Conservation (phyloP, 2,888 invertebrate species). For the Nasonovia ribisnigri region DNA sequence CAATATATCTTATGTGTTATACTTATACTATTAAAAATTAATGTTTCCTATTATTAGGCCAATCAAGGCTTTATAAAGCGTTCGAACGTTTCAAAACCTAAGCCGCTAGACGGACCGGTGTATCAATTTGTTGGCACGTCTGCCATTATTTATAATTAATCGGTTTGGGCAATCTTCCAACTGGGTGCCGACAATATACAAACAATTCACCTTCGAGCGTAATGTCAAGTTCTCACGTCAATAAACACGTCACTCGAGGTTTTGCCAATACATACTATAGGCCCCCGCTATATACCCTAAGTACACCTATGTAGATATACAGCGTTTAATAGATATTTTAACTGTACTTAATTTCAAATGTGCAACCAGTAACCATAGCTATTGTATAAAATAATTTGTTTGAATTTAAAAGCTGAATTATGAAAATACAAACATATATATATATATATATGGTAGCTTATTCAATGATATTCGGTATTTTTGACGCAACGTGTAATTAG, state of each 20-base stretch:
- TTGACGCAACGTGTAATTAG: not conserved
- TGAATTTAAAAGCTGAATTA: not conserved
- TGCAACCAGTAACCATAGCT: not conserved
- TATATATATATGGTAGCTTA: not conserved
- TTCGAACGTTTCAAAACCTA: slow-evolving; percentile 33
- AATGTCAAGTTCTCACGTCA: slow-evolving; percentile 56
- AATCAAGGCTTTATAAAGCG: slow-evolving; percentile 36
- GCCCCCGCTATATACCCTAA: not conserved
- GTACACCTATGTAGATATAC: not conserved
- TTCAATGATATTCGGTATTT: not conserved
- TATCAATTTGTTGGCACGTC: slow-evolving; percentile 61
- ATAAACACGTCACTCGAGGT: slow-evolving; percentile 31
- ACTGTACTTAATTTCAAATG: not conserved
- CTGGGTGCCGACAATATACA: slow-evolving; percentile 23
- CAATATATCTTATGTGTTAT: not conserved
- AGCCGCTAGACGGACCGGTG: slow-evolving; percentile 5
- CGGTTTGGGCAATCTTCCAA: slow-evolving; percentile 59
- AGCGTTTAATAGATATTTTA: not conserved
- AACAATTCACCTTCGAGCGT: slow-evolving; percentile 47
- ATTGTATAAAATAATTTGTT: not conserved
- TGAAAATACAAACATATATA: not conserved
- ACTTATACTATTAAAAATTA: not conserved
- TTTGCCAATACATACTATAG: slow-evolving; percentile 25
- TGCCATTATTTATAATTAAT: slow-evolving; percentile 52
- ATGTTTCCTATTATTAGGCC: slow-evolving; percentile 37